Evolutionary conservation across 2,797 vertebrate species (phyloP).

Genomic region (Mergus octosetaceus): DNA sequence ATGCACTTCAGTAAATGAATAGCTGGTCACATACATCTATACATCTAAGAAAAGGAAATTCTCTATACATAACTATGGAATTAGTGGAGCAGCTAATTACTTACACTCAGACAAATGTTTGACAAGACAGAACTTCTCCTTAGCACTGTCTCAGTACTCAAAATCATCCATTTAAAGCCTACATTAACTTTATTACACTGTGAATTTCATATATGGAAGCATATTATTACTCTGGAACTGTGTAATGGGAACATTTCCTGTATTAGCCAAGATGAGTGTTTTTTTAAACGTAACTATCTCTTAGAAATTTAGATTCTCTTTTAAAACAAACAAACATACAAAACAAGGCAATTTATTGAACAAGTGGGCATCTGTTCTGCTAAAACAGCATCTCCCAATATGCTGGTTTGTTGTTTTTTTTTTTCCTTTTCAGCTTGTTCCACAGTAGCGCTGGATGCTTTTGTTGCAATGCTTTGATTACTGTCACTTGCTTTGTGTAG

Average conservation of each 20-base stretch:
- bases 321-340: slow-evolving; percentile 19
- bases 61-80: neutral
- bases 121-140: neutral
- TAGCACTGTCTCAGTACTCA: neutral
- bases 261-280: neutral
- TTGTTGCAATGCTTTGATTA: slow-evolving; percentile 2
- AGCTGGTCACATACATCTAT: neutral
- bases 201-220: neutral
- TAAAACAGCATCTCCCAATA: neutral
- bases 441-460: neutral
- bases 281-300: slow-evolving; percentile 28
- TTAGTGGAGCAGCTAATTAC: neutral
- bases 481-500: neutral
- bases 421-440: slow-evolving; percentile 13
- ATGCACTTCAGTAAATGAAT: neutral
- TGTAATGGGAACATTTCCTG: neutral
- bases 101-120: neutral
- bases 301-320: slow-evolving; percentile 28
- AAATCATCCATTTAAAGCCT: neutral
- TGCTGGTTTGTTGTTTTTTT: neutral
- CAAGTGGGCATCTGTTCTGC: neutral
- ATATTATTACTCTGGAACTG: slow-evolving; percentile 7
- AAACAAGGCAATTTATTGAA: slow-evolving; percentile 13
- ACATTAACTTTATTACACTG: neutral
- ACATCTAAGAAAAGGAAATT: neutral